phyloP scores from a whole-genome alignment of 2,888 invertebrate species.

The Pristionchus fissidentatus region DNA sequence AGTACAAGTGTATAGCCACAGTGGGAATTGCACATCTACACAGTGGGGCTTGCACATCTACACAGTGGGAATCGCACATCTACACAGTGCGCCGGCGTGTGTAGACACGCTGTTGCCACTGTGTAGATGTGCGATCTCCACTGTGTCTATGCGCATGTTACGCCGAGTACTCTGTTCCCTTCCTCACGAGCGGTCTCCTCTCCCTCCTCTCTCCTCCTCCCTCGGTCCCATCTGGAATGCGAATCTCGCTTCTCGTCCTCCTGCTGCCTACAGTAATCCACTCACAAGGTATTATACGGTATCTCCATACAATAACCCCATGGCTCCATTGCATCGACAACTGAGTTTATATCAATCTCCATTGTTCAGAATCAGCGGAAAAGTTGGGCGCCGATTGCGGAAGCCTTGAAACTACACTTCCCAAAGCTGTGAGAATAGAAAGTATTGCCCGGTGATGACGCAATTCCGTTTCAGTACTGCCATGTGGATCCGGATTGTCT shows the following conservation, averaged over 20 bases:
- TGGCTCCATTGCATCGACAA: no score
- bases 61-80: no score
- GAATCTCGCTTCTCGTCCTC: neutral
- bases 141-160: no score
- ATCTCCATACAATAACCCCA: neutral
- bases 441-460: neutral
- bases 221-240: neutral
- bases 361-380: neutral
- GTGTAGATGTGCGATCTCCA: no score
- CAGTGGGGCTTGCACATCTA: no score
- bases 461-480: neutral
- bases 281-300: neutral
- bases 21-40: no score
- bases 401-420: no score
- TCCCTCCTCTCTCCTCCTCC: neutral
- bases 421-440: neutral
- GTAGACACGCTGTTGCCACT: no score
- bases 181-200: neutral
- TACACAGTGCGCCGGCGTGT: no score
- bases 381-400: neutral
- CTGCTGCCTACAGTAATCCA: neutral
- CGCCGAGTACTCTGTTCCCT: neutral
- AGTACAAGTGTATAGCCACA: no score
- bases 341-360: neutral
- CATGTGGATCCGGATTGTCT: constrained; percentile 1